Base-by-base conservation (phyloP, 2,888 invertebrate genomes). In the Ormia ochracea region DNA sequence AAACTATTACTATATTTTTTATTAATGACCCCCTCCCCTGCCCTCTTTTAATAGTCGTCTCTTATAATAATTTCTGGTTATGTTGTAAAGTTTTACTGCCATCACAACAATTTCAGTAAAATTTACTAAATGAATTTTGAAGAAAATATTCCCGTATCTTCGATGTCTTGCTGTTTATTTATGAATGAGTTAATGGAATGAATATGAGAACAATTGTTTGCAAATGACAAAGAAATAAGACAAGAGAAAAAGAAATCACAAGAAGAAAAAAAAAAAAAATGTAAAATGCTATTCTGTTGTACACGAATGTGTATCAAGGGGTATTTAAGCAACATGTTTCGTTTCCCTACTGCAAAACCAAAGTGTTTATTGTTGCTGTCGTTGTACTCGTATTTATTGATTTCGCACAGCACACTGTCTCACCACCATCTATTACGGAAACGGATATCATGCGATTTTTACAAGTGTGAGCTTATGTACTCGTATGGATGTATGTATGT, bases 101-200 rank as follows among this genome's bases (percentile, higher is more conserved):
- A 38, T 38, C 50, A 26, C 50, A 52, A 50, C 65, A 38, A 38
- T 65, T 66, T 52, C 38, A 19, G 52, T 38, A 2, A 28, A 52
- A 66, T 38, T 66, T 41, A 52, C 52, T 52, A 38, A 52, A 66
- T 66, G 50, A 66, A 41, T 52, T 66, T 52, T 66, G 26, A 52
- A 52, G 50, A 65, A 66, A 52, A 52, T 52, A 1, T 36, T 26
- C 26, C 52, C 50, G 1, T 41, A 36, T 26, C 36, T 50, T 45
- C 48, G 6, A 12, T 36, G 36, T 50, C 23, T 26, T 50, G 65
- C 17, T 50, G 65, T 50, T 50, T 50, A 50, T 50, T 38, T 50
- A 50, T 65, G 50, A 65, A 50, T 38, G 36, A 65, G 65, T 65
- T 50, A 65, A 65, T 65, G 65, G 50, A 36, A 50, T 38, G 33